A percentile compares a stretch with the other conserved stretches of the same genome.
Evolutionary conservation across 2,797 vertebrate genomes (phyloP).

Genomic region (Melopsittacus undulatus): DNA sequence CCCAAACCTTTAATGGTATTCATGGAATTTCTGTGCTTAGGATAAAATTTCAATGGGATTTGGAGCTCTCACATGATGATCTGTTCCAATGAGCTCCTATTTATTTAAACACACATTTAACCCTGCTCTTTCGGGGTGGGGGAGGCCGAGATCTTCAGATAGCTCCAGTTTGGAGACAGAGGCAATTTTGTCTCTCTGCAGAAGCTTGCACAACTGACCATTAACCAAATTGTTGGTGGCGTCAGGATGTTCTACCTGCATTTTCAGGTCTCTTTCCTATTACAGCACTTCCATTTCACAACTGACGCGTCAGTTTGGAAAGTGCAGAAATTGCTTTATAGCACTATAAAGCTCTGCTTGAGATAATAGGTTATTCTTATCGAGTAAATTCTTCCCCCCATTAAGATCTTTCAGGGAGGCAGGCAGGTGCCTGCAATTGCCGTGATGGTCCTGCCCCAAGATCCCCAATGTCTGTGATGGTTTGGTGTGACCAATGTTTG

Average conservation of each 20-base stretch:
- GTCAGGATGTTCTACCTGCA: not conserved
- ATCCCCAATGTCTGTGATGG: fast-evolving
- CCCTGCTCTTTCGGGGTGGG: not conserved
- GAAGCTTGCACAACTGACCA: conserved; percentile 42
- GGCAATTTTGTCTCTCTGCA: conserved; percentile 8
- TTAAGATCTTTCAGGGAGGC: not conserved
- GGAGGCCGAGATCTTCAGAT: conserved; percentile 16
- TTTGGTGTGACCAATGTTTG: not conserved
- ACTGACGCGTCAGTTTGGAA: fast-evolving
- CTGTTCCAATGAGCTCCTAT: not conserved
- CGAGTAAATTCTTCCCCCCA: not conserved
- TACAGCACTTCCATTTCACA: conserved; percentile 19
- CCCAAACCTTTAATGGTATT: not conserved
- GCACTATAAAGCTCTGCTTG: not conserved
- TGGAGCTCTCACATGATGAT: not conserved
- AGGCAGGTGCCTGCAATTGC: not conserved
- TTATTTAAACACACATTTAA: not conserved
- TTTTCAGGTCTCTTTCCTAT: not conserved
- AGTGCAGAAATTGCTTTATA: conserved; percentile 14
- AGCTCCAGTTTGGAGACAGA: not conserved
- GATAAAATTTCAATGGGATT: not conserved
- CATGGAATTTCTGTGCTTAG: not conserved
- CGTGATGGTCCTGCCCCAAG: not conserved
- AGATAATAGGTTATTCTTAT: not conserved
- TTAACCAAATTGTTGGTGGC: conserved; percentile 18